Conservation (phyloP, 2,888 invertebrate species). For the Amphipyra berbera region DNA sequence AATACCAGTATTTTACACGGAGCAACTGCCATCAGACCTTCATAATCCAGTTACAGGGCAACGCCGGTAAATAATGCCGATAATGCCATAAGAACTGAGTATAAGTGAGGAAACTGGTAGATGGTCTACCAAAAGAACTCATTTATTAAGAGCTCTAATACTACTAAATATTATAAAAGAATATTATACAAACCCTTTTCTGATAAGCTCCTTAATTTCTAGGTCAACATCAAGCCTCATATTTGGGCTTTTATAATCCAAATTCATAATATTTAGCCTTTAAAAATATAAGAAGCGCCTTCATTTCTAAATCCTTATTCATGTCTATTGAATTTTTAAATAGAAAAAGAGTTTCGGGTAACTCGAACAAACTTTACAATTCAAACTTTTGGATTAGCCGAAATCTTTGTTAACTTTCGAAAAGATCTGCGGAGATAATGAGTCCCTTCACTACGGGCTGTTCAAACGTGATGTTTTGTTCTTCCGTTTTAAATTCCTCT, state of each 20-base stretch:
- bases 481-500: slow-evolving; percentile 32
- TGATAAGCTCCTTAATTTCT: neutral
- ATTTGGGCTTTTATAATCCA: neutral
- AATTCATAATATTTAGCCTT: neutral
- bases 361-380: slow-evolving; percentile 60
- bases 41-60: too few species aligned
- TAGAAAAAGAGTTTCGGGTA: slow-evolving; percentile 49
- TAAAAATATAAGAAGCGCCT: slow-evolving; percentile 3
- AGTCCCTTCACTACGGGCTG: slow-evolving; percentile 18
- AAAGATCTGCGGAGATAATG: slow-evolving; percentile 51
- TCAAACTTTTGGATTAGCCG: slow-evolving; percentile 64
- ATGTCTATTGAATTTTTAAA: slow-evolving; percentile 55
- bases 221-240: neutral
- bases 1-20: too few species aligned
- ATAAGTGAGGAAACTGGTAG: too few species aligned
- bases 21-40: too few species aligned
- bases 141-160: too few species aligned
- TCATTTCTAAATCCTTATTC: slow-evolving; percentile 34
- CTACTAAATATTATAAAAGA: too few species aligned
- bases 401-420: slow-evolving; percentile 64
- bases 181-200: too few species aligned
- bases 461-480: slow-evolving; percentile 10
- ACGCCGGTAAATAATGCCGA: too few species aligned
- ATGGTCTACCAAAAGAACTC: too few species aligned
- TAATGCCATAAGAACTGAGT: too few species aligned